Base-by-base conservation (phyloP, 2,888 invertebrate genomes). In the Andrena trimmerana region DNA sequence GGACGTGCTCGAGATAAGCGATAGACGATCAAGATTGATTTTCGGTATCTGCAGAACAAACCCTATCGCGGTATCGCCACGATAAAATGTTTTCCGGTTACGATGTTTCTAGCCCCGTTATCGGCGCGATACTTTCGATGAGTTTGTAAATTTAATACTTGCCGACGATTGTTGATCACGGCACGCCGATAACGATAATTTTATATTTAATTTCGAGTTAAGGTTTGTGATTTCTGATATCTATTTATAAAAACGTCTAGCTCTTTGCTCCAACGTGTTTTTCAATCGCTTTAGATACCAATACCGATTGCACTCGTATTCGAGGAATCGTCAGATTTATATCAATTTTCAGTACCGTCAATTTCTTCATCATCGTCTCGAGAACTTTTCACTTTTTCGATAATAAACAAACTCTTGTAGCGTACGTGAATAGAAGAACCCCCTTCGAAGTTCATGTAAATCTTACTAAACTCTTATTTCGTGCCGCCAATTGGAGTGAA, bases 1-100 rank as follows among this genome's bases (percentile, higher is more conserved):
- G 66, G 62, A 83, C 59, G 70, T 67, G 73, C 83, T 83, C 70
- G 67, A 77, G 78, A 72, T 71, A 68, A 71, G 59, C 42, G 62
- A 73, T 71, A 50, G 48, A 1, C 65, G 73, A 83, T 82, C 73
- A 71, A 82, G 83, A 74, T 78, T 70, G 78, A 74, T 78, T 82
- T 67, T 29, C 20, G 50, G 60, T 77, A 65, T 83, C 80, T 83
- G 84, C 73, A 70, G 70, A 80, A 77, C 67, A 70, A 54, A 33
- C 27, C 70, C 66, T 79, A 83, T 83, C 81, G 50, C 57, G n/a
- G 24, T 79, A 83, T 73, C 70, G 48, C 13, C 8, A 0, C 20
- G 78, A 74, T 78, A 76, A 83, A 82, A 68, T 65, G 33, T 62
- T 78, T 82, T 24, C 52, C 72, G 74, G 70, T 70, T 36, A 78